phyloP scores from a whole-genome alignment of 37 sponge, comb jelly and placozoan genomes.

The Cladorhizidae sp. region DNA sequence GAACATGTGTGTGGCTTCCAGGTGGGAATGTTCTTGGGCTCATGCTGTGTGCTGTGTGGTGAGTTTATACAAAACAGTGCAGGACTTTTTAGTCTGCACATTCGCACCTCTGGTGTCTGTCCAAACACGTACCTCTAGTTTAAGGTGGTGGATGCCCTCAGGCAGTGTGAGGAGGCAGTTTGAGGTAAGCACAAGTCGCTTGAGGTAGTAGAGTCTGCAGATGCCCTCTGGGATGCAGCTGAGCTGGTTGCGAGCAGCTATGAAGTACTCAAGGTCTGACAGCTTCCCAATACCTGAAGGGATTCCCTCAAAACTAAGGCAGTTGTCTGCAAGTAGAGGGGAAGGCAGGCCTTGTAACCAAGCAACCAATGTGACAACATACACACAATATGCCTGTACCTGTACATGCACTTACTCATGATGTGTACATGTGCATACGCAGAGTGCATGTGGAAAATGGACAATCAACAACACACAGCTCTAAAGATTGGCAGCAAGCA shows the following conservation, averaged over 20 bases:
- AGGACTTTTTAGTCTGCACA: no score
- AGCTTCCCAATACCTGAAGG: slow-evolving; percentile 87
- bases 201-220: slow-evolving; percentile 75
- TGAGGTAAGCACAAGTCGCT: slow-evolving; percentile 69
- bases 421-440: no score
- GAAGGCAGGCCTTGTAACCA: background rate
- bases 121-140: slow-evolving; percentile 62
- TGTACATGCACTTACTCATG: no score
- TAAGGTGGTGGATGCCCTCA: slow-evolving; percentile 83
- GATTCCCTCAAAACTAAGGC: slow-evolving; percentile 91
- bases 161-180: slow-evolving; percentile 86
- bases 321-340: slow-evolving; percentile 66
- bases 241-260: slow-evolving; percentile 91
- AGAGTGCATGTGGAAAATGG: no score
- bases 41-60: no score
- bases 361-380: no score
- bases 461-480: no score
- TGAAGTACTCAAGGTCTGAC: slow-evolving; percentile 80
- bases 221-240: slow-evolving; percentile 96
- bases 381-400: no score
- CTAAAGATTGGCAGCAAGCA: background rate
- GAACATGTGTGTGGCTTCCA: no score
- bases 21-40: no score
- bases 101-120: no score
- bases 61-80: no score